A percentile compares a stretch with the other conserved stretches of the same genome.
phyloP scores from a whole-genome alignment of 2,113 vertebrate genomes.

The Pangasianodon hypophthalmus region DNA sequence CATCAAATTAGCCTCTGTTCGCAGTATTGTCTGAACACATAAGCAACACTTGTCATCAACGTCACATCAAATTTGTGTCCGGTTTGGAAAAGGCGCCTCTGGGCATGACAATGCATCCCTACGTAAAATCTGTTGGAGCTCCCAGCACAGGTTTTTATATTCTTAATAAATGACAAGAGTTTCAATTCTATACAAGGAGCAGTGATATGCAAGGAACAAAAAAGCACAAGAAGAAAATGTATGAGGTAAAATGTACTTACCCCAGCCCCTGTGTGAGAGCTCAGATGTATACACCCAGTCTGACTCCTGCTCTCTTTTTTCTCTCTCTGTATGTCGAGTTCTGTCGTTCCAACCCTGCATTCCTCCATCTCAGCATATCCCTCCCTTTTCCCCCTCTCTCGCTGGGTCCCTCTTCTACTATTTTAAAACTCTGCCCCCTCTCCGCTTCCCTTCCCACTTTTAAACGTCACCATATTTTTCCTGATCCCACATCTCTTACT shows the following conservation, averaged over 20 bases:
- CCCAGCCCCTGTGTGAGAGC: slow-evolving; percentile 36
- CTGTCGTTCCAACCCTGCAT: slow-evolving; percentile 52
- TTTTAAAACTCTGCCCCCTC: slow-evolving; percentile 55
- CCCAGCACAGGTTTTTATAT: slow-evolving; percentile 7
- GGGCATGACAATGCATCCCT: slow-evolving; percentile 56
- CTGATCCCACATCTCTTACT: slow-evolving; percentile 49
- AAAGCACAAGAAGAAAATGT: background rate
- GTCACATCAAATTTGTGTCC: slow-evolving; percentile 64
- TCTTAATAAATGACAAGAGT: slow-evolving; percentile 26
- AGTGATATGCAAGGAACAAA: background rate
- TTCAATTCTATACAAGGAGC: slow-evolving; percentile 11
- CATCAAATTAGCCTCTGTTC: slow-evolving; percentile 58
- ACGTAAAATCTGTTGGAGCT: slow-evolving; percentile 35
- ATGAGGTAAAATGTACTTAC: slow-evolving; percentile 48
- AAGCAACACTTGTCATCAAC: slow-evolving; percentile 69
- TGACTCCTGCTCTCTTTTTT: slow-evolving; percentile 56
- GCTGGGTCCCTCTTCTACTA: slow-evolving; percentile 42
- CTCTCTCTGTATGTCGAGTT: slow-evolving; percentile 49
- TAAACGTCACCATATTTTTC: slow-evolving; percentile 39
- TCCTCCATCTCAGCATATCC: slow-evolving; percentile 52
- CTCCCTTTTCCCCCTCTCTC: slow-evolving; percentile 17
- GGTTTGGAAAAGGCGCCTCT: slow-evolving; percentile 53
- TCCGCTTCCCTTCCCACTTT: slow-evolving; percentile 44
- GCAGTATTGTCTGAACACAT: slow-evolving; percentile 61
- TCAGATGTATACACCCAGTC: slow-evolving; percentile 58